These are phyloP conservation scores for Hydrocynus forskahlii DNA, from an alignment of 2,797 vertebrate genomes.

Conservation along the genomic window DNA sequence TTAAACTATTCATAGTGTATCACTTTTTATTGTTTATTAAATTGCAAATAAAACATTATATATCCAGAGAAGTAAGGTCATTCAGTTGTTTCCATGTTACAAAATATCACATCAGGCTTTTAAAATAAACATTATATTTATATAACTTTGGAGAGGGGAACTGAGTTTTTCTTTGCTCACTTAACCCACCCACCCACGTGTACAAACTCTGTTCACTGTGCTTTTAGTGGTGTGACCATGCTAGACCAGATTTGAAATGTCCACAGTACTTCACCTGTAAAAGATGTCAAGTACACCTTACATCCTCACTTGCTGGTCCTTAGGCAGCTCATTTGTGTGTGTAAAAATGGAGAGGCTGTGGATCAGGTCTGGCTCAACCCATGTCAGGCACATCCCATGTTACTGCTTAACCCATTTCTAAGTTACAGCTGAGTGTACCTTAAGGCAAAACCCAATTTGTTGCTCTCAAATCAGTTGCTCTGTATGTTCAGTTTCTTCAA, in stretches of 20 bases:
- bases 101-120: no score
- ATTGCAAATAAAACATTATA: no score
- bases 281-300: background rate
- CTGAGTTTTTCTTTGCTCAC: no score
- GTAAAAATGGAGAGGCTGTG: background rate
- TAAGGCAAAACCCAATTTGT: background rate
- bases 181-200: background rate
- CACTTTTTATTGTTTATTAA: no score
- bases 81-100: no score
- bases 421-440: background rate
- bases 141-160: no score
- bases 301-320: background rate
- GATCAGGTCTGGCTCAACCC: slow-evolving; percentile 11
- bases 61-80: no score
- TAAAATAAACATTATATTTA: no score
- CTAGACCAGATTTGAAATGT: background rate
- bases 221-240: background rate
- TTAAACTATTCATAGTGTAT: no score
- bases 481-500: slow-evolving; percentile 7
- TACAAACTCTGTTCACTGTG: background rate
- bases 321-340: background rate
- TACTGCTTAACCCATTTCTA: background rate
- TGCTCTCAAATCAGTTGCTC: background rate
- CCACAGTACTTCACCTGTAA: background rate
- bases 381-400: slow-evolving; percentile 4